A percentile compares a stretch with the other conserved stretches of the same genome.
phyloP scores from a whole-genome alignment of 2,113 vertebrate genomes.

The Haplochromis vanheusdeni region DNA sequence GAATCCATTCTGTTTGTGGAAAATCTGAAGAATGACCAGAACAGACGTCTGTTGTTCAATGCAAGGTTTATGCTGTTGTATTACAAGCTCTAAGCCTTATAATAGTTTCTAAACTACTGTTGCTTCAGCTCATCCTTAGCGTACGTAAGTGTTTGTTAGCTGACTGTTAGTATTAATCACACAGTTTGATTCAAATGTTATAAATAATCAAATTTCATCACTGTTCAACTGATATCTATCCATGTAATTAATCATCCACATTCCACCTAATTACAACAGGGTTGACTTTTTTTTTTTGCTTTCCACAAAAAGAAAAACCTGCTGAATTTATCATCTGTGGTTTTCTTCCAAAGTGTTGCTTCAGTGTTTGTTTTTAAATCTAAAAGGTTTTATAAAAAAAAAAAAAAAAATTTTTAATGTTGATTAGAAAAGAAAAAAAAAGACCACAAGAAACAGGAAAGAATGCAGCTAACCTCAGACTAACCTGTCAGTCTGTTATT shows the following conservation, averaged over 20 bases:
- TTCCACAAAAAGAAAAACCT: not conserved
- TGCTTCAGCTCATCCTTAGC: not conserved
- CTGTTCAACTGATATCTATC: not conserved
- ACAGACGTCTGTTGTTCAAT: not conserved
- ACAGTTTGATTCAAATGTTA: not conserved
- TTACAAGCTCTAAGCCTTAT: not conserved
- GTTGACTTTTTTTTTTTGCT: rapidly evolving
- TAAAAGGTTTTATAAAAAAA: not conserved
- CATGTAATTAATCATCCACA: not conserved
- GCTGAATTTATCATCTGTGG: not conserved
- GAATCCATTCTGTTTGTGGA: not conserved
- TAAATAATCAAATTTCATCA: not conserved
- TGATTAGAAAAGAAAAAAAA: too few relatives aligned
- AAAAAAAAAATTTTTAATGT: not conserved
- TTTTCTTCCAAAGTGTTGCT: not conserved
- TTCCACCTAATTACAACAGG: not conserved
- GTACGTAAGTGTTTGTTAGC: not conserved
- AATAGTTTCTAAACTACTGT: not conserved
- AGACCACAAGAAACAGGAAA: too few relatives aligned
- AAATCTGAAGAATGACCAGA: not conserved
- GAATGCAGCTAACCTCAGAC: not conserved
- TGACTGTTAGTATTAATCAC: not conserved
- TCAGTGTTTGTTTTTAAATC: not conserved
- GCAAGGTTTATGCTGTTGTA: not conserved
- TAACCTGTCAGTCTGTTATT: not conserved